Percentiles rank a stretch among this genome's conserved stretches.
Evolutionary conservation across 53 echinoderm and acorn worm species (phyloP).

Genomic region (Paracentrotus lividus): DNA sequence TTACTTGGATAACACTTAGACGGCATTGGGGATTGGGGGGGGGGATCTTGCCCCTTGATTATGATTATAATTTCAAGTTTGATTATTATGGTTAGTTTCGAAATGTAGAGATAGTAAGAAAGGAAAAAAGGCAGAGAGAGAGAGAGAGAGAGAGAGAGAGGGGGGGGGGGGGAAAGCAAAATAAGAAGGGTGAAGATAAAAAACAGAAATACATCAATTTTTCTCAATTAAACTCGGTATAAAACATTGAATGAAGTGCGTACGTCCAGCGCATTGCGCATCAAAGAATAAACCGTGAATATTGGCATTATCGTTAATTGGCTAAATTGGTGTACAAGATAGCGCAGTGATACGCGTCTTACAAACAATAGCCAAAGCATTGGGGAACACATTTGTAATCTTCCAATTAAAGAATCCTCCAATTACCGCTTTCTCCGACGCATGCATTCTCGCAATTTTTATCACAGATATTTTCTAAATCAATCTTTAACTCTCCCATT

Average conservation of each 20-base stretch:
- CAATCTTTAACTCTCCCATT: slow-evolving; percentile 1
- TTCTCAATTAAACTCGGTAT: slow-evolving; percentile 1
- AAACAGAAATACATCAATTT: not conserved
- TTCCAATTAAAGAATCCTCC: slow-evolving; percentile 40
- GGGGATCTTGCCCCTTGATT: too few relatives aligned
- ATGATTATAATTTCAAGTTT: not conserved
- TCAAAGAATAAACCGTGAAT: not conserved
- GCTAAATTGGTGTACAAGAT: slow-evolving; percentile 29
- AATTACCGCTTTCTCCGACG: slow-evolving; percentile 15
- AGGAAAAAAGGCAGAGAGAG: not conserved
- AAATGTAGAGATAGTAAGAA: not conserved
- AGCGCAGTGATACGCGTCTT: not conserved
- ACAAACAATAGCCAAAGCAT: not conserved
- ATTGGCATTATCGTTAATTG: slow-evolving; percentile 39
- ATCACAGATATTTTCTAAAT: slow-evolving; percentile 32
- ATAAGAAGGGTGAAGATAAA: too few relatives aligned
- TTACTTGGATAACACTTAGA: too few relatives aligned
- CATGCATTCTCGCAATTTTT: slow-evolving; percentile 8
- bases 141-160: slow-evolving; percentile 11
- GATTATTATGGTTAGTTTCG: not conserved
- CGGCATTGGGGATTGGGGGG: too few relatives aligned
- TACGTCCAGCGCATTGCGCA: not conserved
- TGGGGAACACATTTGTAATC: slow-evolving; percentile 24
- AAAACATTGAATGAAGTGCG: not conserved
- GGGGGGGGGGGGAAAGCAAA: not conserved